phyloP scores from a whole-genome alignment of 1,140 invertebrate genomes.

The Lepidotrigona ventralis region DNA sequence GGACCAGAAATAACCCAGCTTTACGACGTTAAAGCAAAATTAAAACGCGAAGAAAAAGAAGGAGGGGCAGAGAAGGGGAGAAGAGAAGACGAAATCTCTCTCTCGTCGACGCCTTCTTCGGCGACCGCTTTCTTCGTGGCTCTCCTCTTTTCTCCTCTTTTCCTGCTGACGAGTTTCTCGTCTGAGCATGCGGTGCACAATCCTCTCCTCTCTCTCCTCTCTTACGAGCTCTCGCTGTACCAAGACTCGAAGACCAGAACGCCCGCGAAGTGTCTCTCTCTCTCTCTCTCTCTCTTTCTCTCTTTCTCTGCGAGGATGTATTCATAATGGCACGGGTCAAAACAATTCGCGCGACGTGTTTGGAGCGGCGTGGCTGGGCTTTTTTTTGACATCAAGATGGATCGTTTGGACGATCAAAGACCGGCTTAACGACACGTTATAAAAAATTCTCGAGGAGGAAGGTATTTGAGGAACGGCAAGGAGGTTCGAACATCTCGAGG shows the following conservation, averaged over 20 bases:
- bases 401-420: neutral
- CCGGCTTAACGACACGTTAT: too few species aligned
- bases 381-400: neutral
- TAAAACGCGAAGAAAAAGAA: slow-evolving; percentile 28
- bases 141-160: slow-evolving; percentile 35
- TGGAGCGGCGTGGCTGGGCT: neutral
- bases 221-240: neutral
- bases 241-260: slow-evolving; percentile 11
- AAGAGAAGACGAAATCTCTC: slow-evolving; percentile 52
- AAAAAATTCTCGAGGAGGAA: neutral
- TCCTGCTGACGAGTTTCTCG: slow-evolving; percentile 47
- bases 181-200: slow-evolving; percentile 47
- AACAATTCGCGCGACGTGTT: slow-evolving; percentile 44
- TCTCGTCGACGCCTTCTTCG: slow-evolving; percentile 37
- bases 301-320: slow-evolving; percentile 38
- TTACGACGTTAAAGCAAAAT: slow-evolving; percentile 37
- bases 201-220: slow-evolving; percentile 14
- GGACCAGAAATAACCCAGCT: slow-evolving; percentile 58
- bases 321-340: slow-evolving; percentile 58
- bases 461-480: neutral
- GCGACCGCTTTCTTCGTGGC: slow-evolving; percentile 23
- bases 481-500: neutral
- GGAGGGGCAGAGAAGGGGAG: slow-evolving; percentile 4
- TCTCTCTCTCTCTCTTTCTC: too few species aligned
- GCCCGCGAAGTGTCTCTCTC: neutral